phyloP scores from a whole-genome alignment of 2,113 vertebrate genomes.

The human (Homo sapiens) region GRCh38 chr7:43452001-43452500 shows the following conservation, averaged over 20 bases:
- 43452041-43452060: background rate
- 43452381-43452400: background rate
- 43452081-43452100: background rate
- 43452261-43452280: background rate
- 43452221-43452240: slow-evolving; percentile 33
- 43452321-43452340: background rate
- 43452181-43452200: background rate
- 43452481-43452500: background rate
- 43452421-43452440: background rate
- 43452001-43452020: background rate
- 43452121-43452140: slow-evolving; percentile 63
- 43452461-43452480: background rate
- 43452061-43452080: slow-evolving; percentile 42
- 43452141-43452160: slow-evolving; percentile 40
- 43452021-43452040: background rate
- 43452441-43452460: background rate
- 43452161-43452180: slow-evolving; percentile 54
- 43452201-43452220: background rate
- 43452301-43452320: background rate
- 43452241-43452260: background rate
- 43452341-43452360: background rate
- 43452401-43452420: background rate
- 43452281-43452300: background rate
- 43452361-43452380: background rate
- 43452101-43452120: slow-evolving; percentile 50